Evolutionary conservation across 2,888 invertebrate species (phyloP).

Genomic region (Ctena decussata): DNA sequence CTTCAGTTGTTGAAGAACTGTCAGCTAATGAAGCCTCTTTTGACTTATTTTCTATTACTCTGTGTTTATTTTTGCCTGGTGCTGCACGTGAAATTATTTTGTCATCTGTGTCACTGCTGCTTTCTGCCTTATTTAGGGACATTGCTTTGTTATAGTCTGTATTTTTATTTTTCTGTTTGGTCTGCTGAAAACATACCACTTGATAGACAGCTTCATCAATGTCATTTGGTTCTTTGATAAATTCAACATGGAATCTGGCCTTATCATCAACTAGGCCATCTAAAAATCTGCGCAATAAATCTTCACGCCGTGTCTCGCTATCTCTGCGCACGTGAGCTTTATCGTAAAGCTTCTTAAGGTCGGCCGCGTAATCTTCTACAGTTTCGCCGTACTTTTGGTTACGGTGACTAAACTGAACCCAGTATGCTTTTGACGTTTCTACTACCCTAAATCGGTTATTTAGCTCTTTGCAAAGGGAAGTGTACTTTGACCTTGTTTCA

Average conservation of each 20-base stretch:
- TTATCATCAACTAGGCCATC: conserved; percentile 48
- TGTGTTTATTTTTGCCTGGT: conserved; percentile 24
- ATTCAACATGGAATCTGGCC: conserved; percentile 44
- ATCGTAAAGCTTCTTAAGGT: conserved; percentile 38
- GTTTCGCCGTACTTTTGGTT: conserved; percentile 20
- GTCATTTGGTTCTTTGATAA: conserved; percentile 39
- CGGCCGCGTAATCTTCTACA: conserved; percentile 38
- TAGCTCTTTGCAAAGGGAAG: conserved; percentile 24
- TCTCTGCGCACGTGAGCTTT: conserved; percentile 28
- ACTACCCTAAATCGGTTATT: conserved; percentile 28
- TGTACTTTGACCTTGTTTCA: conserved; percentile 9
- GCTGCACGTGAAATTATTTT: neutral
- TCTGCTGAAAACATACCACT: conserved; percentile 35
- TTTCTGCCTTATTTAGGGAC: neutral
- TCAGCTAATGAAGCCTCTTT: neutral
- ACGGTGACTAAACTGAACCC: conserved; percentile 23
- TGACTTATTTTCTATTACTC: neutral
- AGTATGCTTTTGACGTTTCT: conserved; percentile 27
- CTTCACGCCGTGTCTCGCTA: conserved; percentile 37
- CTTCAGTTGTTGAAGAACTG: neutral
- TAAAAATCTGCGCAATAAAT: conserved; percentile 35
- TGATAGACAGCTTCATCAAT: conserved; percentile 39
- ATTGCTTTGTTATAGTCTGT: neutral
- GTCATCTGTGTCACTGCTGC: neutral
- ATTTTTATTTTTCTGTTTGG: conserved; percentile 6